These are phyloP conservation scores for Ectemnius lituratus DNA, from an alignment of 2,888 invertebrate genomes.

Conservation along the genomic window DNA sequence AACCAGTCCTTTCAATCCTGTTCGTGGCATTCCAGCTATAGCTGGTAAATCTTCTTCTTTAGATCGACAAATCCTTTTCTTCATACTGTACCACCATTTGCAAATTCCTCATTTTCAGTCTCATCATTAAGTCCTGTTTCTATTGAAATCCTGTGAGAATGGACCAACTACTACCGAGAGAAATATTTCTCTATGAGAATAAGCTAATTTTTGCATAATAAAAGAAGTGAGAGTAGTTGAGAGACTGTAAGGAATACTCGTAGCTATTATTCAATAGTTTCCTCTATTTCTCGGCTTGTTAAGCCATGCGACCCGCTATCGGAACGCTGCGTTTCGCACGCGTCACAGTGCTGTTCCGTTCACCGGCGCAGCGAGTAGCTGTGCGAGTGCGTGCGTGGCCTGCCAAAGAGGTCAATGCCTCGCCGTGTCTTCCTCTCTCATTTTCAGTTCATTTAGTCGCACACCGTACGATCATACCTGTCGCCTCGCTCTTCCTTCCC, in stretches of 20 bases:
- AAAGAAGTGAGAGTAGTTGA: too few relatives aligned
- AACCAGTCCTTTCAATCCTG: slow-evolving; percentile 26
- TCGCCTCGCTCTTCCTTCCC: slow-evolving; percentile 28
- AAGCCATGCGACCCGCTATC: too few relatives aligned
- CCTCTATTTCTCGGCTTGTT: too few relatives aligned
- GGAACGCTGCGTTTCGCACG: slow-evolving; percentile 2
- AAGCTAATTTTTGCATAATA: too few relatives aligned
- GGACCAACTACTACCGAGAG: neutral
- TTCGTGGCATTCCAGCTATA: neutral
- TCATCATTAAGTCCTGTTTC: too few relatives aligned
- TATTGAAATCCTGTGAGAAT: neutral
- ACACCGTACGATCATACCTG: slow-evolving; percentile 19
- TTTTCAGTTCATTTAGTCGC: slow-evolving; percentile 39
- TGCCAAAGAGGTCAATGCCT: slow-evolving; percentile 70
- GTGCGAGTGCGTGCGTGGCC: slow-evolving; percentile 42
- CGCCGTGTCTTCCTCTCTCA: slow-evolving; percentile 56
- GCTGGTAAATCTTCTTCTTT: too few relatives aligned
- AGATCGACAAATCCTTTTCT: too few relatives aligned
- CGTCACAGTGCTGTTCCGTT: neutral
- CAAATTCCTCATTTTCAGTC: too few relatives aligned
- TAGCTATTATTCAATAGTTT: too few relatives aligned
- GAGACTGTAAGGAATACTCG: too few relatives aligned
- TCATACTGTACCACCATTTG: neutral
- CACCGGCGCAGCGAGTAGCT: slow-evolving; percentile 25
- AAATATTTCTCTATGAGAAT: too few relatives aligned